phyloP scores from a whole-genome alignment of 2,797 vertebrate species.

The Numenius phaeopus region DNA sequence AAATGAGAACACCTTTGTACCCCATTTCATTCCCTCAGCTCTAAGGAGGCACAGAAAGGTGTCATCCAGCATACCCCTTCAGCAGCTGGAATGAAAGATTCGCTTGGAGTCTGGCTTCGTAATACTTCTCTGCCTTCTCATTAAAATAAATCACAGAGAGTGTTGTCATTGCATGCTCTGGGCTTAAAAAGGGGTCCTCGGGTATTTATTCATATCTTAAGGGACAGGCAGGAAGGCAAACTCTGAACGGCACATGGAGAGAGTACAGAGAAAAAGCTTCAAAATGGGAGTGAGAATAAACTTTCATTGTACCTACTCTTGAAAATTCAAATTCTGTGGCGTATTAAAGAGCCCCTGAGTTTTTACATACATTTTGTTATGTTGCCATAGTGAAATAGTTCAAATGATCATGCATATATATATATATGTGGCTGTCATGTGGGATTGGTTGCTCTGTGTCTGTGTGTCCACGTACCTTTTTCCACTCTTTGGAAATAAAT shows the following conservation, averaged over 20 bases:
- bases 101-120: neutral
- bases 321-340: neutral
- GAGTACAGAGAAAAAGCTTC: neutral
- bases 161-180: neutral
- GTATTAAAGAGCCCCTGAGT: neutral
- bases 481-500: fast-evolving
- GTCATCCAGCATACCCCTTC: neutral
- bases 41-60: neutral
- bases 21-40: neutral
- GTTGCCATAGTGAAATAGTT: neutral
- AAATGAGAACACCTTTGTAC: neutral
- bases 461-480: neutral
- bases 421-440: neutral
- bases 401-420: neutral
- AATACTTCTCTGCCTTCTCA: neutral
- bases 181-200: neutral
- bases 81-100: neutral
- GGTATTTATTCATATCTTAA: neutral
- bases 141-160: slow-evolving; percentile 45
- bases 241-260: neutral
- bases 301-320: neutral
- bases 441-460: neutral
- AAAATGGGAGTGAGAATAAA: neutral
- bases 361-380: neutral
- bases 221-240: neutral